phyloP scores from a whole-genome alignment of 2,888 invertebrate genomes.

The Chrysina gloriosa region DNA sequence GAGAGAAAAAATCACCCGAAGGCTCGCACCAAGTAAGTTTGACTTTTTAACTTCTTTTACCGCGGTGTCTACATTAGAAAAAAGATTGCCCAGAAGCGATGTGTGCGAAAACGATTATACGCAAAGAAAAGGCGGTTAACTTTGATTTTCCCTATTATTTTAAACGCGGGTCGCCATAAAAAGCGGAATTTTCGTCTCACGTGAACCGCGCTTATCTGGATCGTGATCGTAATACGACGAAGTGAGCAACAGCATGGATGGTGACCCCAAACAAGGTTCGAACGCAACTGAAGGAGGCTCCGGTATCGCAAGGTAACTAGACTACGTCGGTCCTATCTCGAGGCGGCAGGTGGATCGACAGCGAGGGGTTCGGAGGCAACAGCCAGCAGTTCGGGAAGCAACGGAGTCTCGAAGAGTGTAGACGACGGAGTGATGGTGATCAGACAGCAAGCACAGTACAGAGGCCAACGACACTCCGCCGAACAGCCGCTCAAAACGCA shows the following conservation, averaged over 20 bases:
- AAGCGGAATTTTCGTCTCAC: constrained; percentile 15
- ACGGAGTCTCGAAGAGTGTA: constrained; percentile 38
- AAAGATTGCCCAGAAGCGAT: not conserved
- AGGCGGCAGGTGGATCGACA: constrained; percentile 60
- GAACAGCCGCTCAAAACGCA: constrained; percentile 18
- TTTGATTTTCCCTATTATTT: not conserved
- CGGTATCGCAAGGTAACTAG: constrained; percentile 48
- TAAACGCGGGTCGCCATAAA: not conserved
- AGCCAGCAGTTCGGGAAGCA: not conserved
- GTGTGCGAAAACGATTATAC: not conserved
- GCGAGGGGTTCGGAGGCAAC: constrained; percentile 47
- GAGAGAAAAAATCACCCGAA: constrained; percentile 20
- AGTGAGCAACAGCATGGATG: not conserved
- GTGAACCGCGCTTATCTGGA: constrained; percentile 14
- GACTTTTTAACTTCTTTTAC: constrained; percentile 28
- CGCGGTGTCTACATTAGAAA: constrained; percentile 19
- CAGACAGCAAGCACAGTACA: constrained; percentile 53
- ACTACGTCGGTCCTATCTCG: constrained; percentile 59
- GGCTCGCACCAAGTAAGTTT: constrained; percentile 18
- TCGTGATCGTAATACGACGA: constrained; percentile 1
- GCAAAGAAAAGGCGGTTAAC: not conserved
- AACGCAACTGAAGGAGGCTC: constrained; percentile 23
- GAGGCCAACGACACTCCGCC: constrained; percentile 60
- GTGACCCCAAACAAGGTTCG: constrained; percentile 16
- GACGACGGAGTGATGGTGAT: constrained; percentile 53